A percentile compares a stretch with the other conserved stretches of the same genome.
These are phyloP conservation scores for Oostethus manadensis DNA, from an alignment of 2,113 vertebrate species.

Conservation along the genomic window DNA sequence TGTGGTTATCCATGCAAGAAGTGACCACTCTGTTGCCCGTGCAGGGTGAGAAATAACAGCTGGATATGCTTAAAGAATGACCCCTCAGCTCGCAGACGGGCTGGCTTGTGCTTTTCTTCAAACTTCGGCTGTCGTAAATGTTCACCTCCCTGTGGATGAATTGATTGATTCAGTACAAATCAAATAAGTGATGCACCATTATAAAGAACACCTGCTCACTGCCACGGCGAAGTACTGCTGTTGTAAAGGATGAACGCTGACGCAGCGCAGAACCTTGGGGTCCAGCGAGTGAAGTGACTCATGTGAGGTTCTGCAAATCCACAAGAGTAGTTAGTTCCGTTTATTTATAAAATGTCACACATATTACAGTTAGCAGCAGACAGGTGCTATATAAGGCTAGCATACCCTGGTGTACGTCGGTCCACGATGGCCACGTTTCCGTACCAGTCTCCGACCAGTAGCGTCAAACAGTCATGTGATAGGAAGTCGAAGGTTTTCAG, in stretches of 20 bases:
- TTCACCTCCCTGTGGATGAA: conserved; percentile 66
- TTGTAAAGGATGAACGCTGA: conserved; percentile 80
- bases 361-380: no score
- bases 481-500: conserved; percentile 84
- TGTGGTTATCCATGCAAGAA: conserved; percentile 74
- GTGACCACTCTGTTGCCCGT: conserved; percentile 81
- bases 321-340: neutral
- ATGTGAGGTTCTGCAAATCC: conserved; percentile 43
- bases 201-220: conserved; percentile 66
- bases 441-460: conserved; percentile 70
- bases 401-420: conserved; percentile 72
- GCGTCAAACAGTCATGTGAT: conserved; percentile 65
- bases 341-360: neutral
- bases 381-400: no score
- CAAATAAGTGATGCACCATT: neutral
- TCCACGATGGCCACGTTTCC: conserved; percentile 78
- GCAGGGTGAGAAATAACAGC: conserved; percentile 83
- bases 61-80: conserved; percentile 72
- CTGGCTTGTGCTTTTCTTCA: conserved; percentile 56
- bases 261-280: conserved; percentile 64
- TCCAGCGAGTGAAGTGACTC: conserved; percentile 69
- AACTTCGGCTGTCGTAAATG: conserved; percentile 77
- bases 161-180: neutral
- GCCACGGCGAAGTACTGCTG: conserved; percentile 81
- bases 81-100: conserved; percentile 69